These are phyloP conservation scores for Temnothorax curvispinosus DNA, from an alignment of 1,140 invertebrate genomes.

Conservation along the genomic window DNA sequence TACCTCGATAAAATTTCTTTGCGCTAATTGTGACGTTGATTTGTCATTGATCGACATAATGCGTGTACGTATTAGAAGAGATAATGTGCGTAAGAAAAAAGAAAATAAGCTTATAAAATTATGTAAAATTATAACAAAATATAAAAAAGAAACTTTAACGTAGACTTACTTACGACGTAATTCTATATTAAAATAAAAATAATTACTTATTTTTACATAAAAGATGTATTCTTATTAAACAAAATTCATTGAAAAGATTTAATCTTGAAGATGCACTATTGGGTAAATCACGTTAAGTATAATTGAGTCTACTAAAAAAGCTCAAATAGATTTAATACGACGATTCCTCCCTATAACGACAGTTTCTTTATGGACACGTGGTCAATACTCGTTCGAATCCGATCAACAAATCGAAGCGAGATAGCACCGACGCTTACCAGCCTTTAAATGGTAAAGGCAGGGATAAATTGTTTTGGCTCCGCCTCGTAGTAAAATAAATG, in stretches of 20 bases:
- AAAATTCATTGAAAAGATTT: neutral
- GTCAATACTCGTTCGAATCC: slow-evolving; percentile 19
- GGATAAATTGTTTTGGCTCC: slow-evolving; percentile 59
- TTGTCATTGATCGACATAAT: neutral
- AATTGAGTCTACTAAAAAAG: neutral
- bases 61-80: neutral
- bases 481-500: slow-evolving; percentile 60
- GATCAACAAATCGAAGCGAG: slow-evolving; percentile 29
- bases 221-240: neutral
- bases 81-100: neutral
- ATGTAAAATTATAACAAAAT: slow-evolving; percentile 2
- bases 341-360: neutral
- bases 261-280: neutral
- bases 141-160: neutral
- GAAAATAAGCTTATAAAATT: neutral
- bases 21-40: slow-evolving; percentile 27
- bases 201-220: neutral
- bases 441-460: slow-evolving; percentile 52
- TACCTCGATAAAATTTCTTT: slow-evolving; percentile 23
- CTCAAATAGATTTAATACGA: neutral
- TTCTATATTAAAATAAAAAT: neutral
- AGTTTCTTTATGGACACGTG: neutral
- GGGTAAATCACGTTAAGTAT: neutral
- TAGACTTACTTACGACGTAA: neutral
- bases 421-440: slow-evolving; percentile 25